These are phyloP conservation scores for Chunga burmeisteri DNA, from an alignment of 2,113 vertebrate genomes.

Conservation along the genomic window DNA sequence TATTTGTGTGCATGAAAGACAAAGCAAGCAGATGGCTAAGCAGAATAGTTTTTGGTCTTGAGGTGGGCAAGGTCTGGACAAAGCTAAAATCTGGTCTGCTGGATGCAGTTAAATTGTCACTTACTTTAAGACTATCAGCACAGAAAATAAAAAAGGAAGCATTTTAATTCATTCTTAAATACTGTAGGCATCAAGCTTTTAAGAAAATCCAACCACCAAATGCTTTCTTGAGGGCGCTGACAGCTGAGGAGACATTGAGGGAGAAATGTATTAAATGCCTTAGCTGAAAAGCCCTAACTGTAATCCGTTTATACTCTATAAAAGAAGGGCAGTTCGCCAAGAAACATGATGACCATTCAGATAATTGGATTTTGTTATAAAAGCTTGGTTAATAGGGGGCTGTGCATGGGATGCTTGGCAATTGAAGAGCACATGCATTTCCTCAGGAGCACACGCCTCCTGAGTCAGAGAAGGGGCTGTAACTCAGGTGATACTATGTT, in stretches of 20 bases:
- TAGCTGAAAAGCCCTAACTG: not conserved
- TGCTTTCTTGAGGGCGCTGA: not conserved
- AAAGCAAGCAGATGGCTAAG: not conserved
- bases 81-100: not conserved
- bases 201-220: constrained; percentile 27
- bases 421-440: not conserved
- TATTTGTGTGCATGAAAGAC: not conserved
- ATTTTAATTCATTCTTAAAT: constrained; percentile 8
- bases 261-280: not conserved
- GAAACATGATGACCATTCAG: not conserved
- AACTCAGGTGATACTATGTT: not conserved
- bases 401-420: not conserved
- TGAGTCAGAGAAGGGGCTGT: not conserved
- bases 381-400: not conserved
- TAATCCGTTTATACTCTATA: not conserved
- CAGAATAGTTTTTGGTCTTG: not conserved
- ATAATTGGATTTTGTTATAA: not conserved
- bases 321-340: not conserved
- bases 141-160: not conserved
- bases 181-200: not conserved
- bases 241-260: not conserved
- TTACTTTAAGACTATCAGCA: not conserved
- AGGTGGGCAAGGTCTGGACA: not conserved
- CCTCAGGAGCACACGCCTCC: not conserved
- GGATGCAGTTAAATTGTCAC: not conserved